Base-by-base conservation (phyloP, 2,888 invertebrate genomes). In the Antitype chi region DNA sequence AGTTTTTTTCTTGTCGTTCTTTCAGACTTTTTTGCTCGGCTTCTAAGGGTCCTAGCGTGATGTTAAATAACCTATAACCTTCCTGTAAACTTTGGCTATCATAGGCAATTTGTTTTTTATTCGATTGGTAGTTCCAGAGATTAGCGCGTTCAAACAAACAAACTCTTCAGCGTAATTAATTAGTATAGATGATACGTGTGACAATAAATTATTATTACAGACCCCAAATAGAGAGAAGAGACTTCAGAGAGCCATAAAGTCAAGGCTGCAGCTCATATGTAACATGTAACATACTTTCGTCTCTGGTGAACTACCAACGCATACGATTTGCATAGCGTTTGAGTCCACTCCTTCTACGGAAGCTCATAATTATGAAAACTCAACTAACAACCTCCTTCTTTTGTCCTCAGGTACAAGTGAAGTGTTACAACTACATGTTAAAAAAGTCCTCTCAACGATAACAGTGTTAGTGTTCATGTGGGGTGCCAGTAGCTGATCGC, bases 391-490 rank as follows among this genome's bases (percentile, higher is more conserved):
- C 1, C 0, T 17, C 7, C 3, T 84, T 87, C 69, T 78, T 72
- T 93, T 95, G 93, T 93, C 89, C 90, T 3, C 96, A 96, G 96
- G 96, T 96, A 95, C 87, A 90, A 92, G 94, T 94, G 86, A 91
- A 93, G 93, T 92, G 93, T 84, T 64, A 85, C 86, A 88, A 86
- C 81, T 82, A 87, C 75, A 86, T 88, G 89, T 85, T 76, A 77
- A 86, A 74, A 77, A 70, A 15, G 67, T 86, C 69, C 71, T 75
- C 73, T 86, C 87, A 88, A 84, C 89, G 91, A 88, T 89, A 90
- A 85, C 82, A 87, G 93, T 91, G 92, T 84, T 70, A 83, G 89
- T 89, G 90, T 95, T 93, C 89, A 95, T 95, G 95, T 93, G 95
- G 94, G 88, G 88, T 89, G 74, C 38, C 62, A 88, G 78, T 85